Conservation (phyloP, 64 coral and sea anemone genomes). For the Anthopleura sola region DNA sequence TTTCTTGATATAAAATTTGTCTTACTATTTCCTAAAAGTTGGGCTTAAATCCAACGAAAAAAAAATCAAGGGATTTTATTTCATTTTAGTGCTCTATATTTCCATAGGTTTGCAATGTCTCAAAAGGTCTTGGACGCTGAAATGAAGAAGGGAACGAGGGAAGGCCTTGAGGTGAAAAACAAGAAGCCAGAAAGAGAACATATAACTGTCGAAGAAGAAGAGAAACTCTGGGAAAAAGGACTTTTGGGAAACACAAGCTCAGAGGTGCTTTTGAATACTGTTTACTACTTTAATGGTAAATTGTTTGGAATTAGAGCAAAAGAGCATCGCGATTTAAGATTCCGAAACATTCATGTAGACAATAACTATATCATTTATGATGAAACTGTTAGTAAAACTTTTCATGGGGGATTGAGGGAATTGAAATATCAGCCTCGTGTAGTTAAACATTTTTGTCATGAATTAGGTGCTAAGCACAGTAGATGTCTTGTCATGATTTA, state of each 20-base stretch:
- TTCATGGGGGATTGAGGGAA: conserved; percentile 55
- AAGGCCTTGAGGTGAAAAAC: neutral
- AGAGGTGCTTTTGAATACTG: neutral
- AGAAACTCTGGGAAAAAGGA: neutral
- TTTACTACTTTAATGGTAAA: neutral
- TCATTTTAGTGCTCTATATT: neutral
- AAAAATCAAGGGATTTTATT: too few relatives aligned
- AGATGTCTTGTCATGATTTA: too few relatives aligned
- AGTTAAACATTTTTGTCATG: conserved; percentile 53
- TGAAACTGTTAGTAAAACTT: conserved; percentile 57
- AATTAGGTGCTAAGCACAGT: too few relatives aligned
- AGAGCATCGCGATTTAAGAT: neutral
- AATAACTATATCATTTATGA: conserved; percentile 33
- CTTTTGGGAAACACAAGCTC: neutral
- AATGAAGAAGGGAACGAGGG: neutral
- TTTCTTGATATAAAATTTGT: neutral
- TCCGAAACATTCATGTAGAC: neutral
- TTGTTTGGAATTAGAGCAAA: neutral
- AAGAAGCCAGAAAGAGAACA: neutral
- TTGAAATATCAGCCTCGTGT: conserved; percentile 48
- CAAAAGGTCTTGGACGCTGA: neutral
- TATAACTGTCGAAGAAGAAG: neutral
- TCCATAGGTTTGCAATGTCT: neutral
- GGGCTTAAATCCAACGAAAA: too few relatives aligned
- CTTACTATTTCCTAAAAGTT: too few relatives aligned